A percentile compares a stretch with the other conserved stretches of the same genome.
Evolutionary conservation across 2,797 vertebrate genomes (phyloP).

Genomic region (Tragelaphus eurycerus): DNA sequence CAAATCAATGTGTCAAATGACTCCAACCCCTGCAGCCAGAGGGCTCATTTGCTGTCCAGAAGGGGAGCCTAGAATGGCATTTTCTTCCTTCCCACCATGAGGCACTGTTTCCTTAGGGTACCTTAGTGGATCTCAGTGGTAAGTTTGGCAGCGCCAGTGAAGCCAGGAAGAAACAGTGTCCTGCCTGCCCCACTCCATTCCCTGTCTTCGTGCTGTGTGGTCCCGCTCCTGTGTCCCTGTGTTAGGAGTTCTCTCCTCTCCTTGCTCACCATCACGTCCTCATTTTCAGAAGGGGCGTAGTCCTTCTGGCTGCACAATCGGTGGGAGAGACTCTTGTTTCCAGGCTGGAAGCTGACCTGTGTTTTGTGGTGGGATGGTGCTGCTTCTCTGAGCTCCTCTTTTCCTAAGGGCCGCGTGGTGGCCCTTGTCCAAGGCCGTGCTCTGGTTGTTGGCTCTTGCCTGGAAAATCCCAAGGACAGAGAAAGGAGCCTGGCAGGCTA

Average conservation of each 20-base stretch:
- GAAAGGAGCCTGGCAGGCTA: not conserved
- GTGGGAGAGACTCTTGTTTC: not conserved
- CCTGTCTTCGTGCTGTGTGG: too few species aligned
- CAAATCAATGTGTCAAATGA: too few species aligned
- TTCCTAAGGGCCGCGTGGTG: rapidly evolving
- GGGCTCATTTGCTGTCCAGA: not conserved
- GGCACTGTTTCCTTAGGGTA: not conserved
- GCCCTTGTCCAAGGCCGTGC: rapidly evolving
- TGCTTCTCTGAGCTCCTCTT: rapidly evolving
- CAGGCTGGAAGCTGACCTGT: rapidly evolving
- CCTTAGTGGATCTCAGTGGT: rapidly evolving
- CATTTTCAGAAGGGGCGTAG: not conserved
- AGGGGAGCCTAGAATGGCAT: not conserved
- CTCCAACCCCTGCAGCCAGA: rapidly evolving
- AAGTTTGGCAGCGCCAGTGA: not conserved
- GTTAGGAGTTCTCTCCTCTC: too few species aligned
- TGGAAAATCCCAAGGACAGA: not conserved
- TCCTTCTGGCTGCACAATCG: not conserved
- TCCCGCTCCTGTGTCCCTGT: rapidly evolving
- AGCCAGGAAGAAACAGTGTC: not conserved
- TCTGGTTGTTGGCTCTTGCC: not conserved
- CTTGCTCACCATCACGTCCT: rapidly evolving
- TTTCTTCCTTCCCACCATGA: too few species aligned
- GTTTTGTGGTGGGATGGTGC: rapidly evolving
- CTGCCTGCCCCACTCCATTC: not conserved